Evolutionary conservation across 2,113 vertebrate species (phyloP), one percentile per base, ranked within the genome.

Genomic region (Sylvietta virens): DNA sequence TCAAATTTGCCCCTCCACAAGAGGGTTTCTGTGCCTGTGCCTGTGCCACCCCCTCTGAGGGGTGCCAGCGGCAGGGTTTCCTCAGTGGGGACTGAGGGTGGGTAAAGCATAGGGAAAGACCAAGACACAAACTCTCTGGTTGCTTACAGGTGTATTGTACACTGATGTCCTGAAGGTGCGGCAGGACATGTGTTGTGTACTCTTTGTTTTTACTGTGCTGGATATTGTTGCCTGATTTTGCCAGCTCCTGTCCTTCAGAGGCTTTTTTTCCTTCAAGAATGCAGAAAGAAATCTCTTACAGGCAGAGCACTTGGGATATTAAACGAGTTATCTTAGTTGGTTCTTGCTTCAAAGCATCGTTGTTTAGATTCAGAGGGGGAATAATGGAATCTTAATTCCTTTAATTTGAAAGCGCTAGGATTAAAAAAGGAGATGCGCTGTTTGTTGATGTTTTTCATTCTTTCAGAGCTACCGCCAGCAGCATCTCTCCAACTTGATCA

Each of bases 341-440:
- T 76, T 73, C 53, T 62, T 64, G 35, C 83, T 95, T 92, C 81
- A 94, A 96, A 92, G 88, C 73, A 66, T 72, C 51, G 62, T 82
- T 80, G 80, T 81, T 92, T 95, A 96, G 90, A 88, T 97, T 93
- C 81, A 84, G 86, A 84, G 21, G 24, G 91, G 77, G 81, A 94
- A 82, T 97, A 92, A 95, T 88, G 91, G 88, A 92, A 90, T 94
- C 86, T 53, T 94, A 95, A 82, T 81, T 89, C 66, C 90, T 97
- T 91, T 90, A 86, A 23, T 96, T 96, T 93, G 79, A 92, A 97
- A 97, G 94, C 19, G 53, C 70, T 96, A 82, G 95, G 87, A 96
- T 94, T 94, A 92, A 96, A 96, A 95, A 89, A 83, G 80, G 61
- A 58, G 77, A 64, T 90, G 45, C 0, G 2, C 50, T 72, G 44